A percentile compares a stretch with the other conserved stretches of the same genome.
Evolutionary conservation across 2,888 invertebrate genomes (phyloP).

Genomic region (Fragum fragum): DNA sequence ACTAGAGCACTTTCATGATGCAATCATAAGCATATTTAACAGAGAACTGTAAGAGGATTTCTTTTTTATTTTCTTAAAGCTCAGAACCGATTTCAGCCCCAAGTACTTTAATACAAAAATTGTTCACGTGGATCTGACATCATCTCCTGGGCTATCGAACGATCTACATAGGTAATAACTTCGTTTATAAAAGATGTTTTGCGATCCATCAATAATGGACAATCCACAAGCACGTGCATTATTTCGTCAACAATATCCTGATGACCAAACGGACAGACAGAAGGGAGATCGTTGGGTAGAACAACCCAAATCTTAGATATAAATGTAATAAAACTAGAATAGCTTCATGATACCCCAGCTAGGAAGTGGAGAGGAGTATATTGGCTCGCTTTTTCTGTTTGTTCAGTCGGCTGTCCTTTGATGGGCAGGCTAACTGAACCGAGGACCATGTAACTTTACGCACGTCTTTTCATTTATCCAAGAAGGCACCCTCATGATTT

Average conservation of each 20-base stretch:
- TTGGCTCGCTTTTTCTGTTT: no score
- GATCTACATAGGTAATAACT: not conserved
- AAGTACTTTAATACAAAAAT: not conserved
- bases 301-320: not conserved
- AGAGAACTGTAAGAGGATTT: not conserved
- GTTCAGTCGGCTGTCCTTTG: no score
- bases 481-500: no score
- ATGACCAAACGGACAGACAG: not conserved
- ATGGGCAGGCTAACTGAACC: no score
- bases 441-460: no score
- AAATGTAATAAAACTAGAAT: no score
- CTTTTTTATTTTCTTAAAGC: not conserved
- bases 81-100: constrained; percentile 6
- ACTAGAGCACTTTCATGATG: not conserved
- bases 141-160: not conserved
- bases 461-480: no score
- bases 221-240: not conserved
- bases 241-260: not conserved
- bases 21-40: not conserved
- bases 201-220: not conserved
- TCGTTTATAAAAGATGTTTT: not conserved
- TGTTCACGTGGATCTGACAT: not conserved
- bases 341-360: no score
- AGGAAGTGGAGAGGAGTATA: no score
- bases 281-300: not conserved